These are phyloP conservation scores for Rhodophaea formosa DNA, from an alignment of 2,888 invertebrate genomes.

Conservation along the genomic window DNA sequence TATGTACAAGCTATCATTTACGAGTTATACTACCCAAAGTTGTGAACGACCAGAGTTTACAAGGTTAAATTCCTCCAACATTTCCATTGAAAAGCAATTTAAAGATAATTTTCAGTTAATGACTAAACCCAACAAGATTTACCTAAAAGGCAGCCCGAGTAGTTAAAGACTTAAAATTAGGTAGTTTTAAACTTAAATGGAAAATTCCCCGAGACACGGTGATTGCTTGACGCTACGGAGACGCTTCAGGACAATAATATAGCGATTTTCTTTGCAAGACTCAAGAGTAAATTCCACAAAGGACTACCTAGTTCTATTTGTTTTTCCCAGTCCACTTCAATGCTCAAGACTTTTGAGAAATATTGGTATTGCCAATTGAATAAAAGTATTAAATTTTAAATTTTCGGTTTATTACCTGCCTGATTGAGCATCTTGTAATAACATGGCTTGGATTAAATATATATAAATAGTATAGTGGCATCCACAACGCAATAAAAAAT, in stretches of 20 bases:
- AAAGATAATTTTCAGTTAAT: background rate
- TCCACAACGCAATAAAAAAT: too few relatives aligned
- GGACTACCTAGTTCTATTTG: slow-evolving; percentile 36
- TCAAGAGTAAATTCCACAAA: slow-evolving; percentile 41
- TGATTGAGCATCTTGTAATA: background rate
- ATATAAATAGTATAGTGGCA: too few relatives aligned
- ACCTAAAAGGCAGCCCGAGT: background rate
- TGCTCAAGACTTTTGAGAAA: slow-evolving; percentile 36
- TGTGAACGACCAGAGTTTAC: background rate
- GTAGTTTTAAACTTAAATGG: background rate
- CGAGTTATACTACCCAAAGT: background rate
- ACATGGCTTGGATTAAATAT: too few relatives aligned
- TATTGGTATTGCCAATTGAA: slow-evolving; percentile 36
- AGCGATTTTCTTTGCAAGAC: slow-evolving; percentile 37
- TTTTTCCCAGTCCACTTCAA: slow-evolving; percentile 37
- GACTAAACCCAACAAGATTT: background rate
- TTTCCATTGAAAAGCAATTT: background rate
- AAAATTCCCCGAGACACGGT: background rate
- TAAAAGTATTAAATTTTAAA: slow-evolving; percentile 19
- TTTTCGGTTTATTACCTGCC: slow-evolving; percentile 28
- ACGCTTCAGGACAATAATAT: slow-evolving; percentile 33
- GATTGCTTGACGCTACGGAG: background rate
- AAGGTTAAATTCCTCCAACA: background rate
- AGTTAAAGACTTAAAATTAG: slow-evolving; percentile 9
- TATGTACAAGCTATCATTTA: background rate